Evolutionary conservation across 2,888 invertebrate genomes (phyloP), one percentile per base, ranked within the genome.

Genomic region (Theodoxus fluviatilis): DNA sequence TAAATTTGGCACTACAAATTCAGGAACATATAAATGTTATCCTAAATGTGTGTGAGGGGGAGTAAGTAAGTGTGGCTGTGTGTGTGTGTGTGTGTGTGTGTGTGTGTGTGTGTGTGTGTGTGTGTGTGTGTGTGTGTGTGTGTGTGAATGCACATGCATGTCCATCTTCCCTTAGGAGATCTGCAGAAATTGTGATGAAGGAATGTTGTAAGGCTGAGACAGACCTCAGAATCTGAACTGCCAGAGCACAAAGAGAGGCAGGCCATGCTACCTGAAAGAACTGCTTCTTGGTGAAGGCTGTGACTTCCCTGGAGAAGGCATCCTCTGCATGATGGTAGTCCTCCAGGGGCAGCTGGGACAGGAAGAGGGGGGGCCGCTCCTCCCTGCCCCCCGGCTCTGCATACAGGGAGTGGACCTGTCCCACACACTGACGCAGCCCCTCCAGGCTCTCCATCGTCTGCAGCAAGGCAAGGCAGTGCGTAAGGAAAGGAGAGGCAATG

Each of bases 261-360:
- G 3, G n/a, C 12, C 12, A 31, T 35, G 35, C 55, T 69, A 85
- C 85, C 82, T 85, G 80, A 76, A 84, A 84, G 74, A 85, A 85
- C 68, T 80, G 82, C 72, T 83, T 85, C 72, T 81, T 84, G n/a
- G 84, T 84, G 70, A 79, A 85, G 18, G 74, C 70, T 37, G 83
- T 83, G 4, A 85, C 75, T 68, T 83, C 81, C 55, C 77, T 77
- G 0, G 81, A 79, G 72, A 79, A 85, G 63, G 76, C 79, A 65
- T 83, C 82, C 71, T 85, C 85, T 25, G 75, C 74, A 52, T 72
- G 71, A 52, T 78, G 74, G 52, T 80, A 81, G 25, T 78, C 76
- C 43, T 76, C 77, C 6, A 83, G 72, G 22, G 77, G 72, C 7
- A 79, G 65, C 69, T 83, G 83, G 1, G 83, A 81, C 61, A 82